Conservation (phyloP, 1,140 invertebrate species). For the Atta cephalotes region DNA sequence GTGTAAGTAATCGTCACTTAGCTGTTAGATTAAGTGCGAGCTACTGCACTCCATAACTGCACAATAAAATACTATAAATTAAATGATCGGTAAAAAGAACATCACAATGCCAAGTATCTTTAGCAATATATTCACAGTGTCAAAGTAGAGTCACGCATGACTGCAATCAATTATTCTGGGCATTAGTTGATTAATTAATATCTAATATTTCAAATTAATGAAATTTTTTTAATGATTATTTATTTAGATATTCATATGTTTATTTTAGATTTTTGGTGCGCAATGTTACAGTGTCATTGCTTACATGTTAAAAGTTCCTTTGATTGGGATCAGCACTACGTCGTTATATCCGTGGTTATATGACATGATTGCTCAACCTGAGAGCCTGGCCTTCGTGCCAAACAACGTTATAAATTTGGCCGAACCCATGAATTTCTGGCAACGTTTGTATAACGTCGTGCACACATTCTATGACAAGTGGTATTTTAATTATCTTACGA, state of each 20-base stretch:
- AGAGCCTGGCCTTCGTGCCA: conserved; percentile 88
- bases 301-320: conserved; percentile 87
- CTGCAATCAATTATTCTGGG: too few species aligned
- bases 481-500: conserved; percentile 70
- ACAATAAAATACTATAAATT: too few species aligned
- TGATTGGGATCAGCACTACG: conserved; percentile 87
- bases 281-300: conserved; percentile 87
- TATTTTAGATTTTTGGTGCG: conserved; percentile 75
- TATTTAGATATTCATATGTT: not conserved
- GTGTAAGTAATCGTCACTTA: too few species aligned
- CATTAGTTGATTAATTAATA: not conserved
- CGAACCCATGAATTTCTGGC: conserved; percentile 87
- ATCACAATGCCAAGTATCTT: too few species aligned
- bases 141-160: too few species aligned
- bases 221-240: not conserved
- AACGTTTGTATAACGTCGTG: conserved; percentile 87
- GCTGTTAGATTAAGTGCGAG: too few species aligned
- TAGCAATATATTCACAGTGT: too few species aligned
- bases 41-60: too few species aligned
- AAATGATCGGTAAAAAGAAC: too few species aligned
- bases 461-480: conserved; percentile 60
- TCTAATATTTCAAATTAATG: not conserved
- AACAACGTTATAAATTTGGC: conserved; percentile 87
- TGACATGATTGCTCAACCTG: conserved; percentile 88
- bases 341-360: conserved; percentile 89